Evolutionary conservation across 23 tunicate species (phyloP).

Genomic region (Halocynthia roretzi): DNA sequence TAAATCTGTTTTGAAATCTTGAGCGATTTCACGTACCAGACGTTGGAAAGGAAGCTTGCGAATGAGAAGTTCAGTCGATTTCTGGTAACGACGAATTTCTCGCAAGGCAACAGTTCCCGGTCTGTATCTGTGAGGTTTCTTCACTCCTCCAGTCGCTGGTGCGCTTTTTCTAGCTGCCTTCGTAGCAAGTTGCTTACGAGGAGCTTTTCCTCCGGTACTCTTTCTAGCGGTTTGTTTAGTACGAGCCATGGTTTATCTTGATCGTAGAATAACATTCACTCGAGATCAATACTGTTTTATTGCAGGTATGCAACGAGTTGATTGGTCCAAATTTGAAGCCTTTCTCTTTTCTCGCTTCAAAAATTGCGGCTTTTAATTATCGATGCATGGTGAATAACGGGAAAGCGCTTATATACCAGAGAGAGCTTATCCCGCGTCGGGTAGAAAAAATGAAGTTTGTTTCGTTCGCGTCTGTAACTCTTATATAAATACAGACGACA

Average conservation of each 20-base stretch:
- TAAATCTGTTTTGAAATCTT: slow-evolving; percentile 26
- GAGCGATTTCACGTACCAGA: slow-evolving; percentile 25
- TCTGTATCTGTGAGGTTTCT: slow-evolving; percentile 39
- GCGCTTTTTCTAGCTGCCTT: slow-evolving; percentile 89
- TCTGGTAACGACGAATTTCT: slow-evolving; percentile 31
- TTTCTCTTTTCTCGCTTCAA: no score
- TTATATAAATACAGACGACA: no score
- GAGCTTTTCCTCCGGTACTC: slow-evolving; percentile 95
- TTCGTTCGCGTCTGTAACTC: no score
- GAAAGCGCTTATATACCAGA: no score
- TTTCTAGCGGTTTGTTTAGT: slow-evolving; percentile 96
- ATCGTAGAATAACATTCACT: no score
- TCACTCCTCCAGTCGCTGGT: slow-evolving; percentile 25
- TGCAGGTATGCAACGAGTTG: no score
- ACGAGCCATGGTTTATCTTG: slow-evolving; percentile 97
- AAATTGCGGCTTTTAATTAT: no score
- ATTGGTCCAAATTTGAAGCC: no score
- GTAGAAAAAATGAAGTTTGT: no score
- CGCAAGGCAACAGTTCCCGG: slow-evolving; percentile 30
- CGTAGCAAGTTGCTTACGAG: slow-evolving; percentile 83
- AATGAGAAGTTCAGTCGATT: slow-evolving; percentile 15
- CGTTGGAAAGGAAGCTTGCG: slow-evolving; percentile 24
- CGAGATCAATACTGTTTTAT: no score
- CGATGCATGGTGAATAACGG: no score
- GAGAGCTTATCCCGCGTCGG: no score